Base-by-base conservation (phyloP, 1,140 invertebrate genomes). In the Eulimnadia texana region DNA sequence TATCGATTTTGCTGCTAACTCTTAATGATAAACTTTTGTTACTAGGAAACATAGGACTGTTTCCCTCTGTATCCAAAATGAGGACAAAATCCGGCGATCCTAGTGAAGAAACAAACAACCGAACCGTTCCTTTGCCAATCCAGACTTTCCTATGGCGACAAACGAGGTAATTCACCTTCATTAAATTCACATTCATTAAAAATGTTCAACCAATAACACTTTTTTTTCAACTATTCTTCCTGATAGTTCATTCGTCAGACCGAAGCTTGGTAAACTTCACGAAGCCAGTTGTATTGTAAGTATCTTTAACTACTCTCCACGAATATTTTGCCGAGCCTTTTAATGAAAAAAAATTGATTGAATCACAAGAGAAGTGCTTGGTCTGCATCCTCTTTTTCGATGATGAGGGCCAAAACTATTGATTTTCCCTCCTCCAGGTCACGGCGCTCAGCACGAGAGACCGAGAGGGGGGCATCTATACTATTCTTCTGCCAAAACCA, bases 61-160 rank as follows among this genome's bases (percentile, higher is more conserved):
- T n/a, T n/a, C n/a, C n/a, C n/a, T n/a, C n/a, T n/a, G n/a, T n/a
- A n/a, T n/a, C n/a, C n/a, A 28, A 25, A 49, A 58, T 58, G 55
- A 58, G 42, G 25, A 25, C 55, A 13, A 58, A 58, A 25, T 33
- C 27, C 1, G n/a, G n/a, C n/a, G 55, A 29, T 13, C 13, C 19
- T 16, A 13, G 29, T 33, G 55, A 42, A 33, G 20, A 20, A 13
- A 20, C 23, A 29, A 27, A 19, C 13, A 58, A 33, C 27, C 19
- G 68, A 56, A 80, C 87, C 62, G 77, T 98, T 64, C 95, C 95
- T n/a, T 85, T 97, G 64, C 91, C 94, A 2, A 92, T 98, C 63
- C 95, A 98, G 73, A 89, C 91, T 64, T 98, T 97, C 77, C 81
- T 98, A 63, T 98, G 95, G 95, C 82, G 90, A 68, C 93, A 97